These are phyloP conservation scores for Bombycilla garrulus DNA, from an alignment of 2,113 vertebrate species.

Conservation along the genomic window DNA sequence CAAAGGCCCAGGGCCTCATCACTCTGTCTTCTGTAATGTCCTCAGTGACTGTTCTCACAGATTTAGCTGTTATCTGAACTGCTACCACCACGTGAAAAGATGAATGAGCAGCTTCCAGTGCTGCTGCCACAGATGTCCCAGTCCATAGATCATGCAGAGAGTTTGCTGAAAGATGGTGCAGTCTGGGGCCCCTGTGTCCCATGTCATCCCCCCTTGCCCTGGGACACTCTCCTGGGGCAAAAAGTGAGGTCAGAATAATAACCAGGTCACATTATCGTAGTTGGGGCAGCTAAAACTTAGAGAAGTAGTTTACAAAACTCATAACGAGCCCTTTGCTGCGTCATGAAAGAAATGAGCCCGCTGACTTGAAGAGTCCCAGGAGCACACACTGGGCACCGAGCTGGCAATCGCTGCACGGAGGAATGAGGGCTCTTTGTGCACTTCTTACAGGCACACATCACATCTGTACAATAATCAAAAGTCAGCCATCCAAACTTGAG, in stretches of 20 bases:
- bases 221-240: background rate
- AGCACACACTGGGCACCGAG: fast-evolving
- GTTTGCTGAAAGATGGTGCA: background rate
- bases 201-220: background rate
- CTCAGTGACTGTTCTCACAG: background rate
- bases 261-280: background rate
- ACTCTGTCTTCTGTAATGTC: background rate
- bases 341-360: fast-evolving
- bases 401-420: fast-evolving
- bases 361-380: background rate
- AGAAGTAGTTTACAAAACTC: background rate
- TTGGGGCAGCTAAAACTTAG: background rate
- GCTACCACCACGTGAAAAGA: background rate
- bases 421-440: background rate
- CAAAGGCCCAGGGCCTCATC: background rate
- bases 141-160: background rate
- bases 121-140: background rate
- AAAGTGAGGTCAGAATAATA: background rate
- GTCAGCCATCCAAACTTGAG: background rate
- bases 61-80: background rate
- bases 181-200: background rate
- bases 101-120: slow-evolving; percentile 12
- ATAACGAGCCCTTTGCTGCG: background rate
- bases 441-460: background rate
- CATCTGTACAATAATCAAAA: background rate